Base-by-base conservation (phyloP, 2,888 invertebrate genomes). In the Rhagonycha lutea region DNA sequence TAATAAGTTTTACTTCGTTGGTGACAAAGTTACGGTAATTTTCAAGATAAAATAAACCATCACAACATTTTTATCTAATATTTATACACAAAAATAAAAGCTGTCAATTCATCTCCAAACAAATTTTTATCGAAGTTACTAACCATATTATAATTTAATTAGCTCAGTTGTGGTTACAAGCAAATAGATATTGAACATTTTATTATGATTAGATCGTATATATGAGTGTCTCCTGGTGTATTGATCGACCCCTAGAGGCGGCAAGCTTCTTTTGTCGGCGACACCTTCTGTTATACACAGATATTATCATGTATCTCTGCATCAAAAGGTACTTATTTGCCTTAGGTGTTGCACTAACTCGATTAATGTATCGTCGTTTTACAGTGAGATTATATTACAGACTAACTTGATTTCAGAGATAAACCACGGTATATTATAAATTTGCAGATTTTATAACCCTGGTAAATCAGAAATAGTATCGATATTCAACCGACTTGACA, bases 231-330 rank as follows among this genome's bases (percentile, higher is more conserved):
- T 79, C 75, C 77, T 78, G 77, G 73, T 72, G 77, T 81, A 81
- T 81, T 80, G 81, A 81, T 82, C 81, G 77, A 76, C 74, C 75
- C 77, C 77, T 81, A 74, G 77, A 73, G 78, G 79, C 79, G 79
- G 77, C 78, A 80, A 73, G 80, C 73, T 80, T 80, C 80, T 81
- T 81, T 80, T 81, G 80, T 79, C 79, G 79, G 77, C 67, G 72
- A 77, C 75, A 77, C 77, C 73, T 78, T 71, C 70, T 73, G 68
- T 73, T 65, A 73, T 68, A 71, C 70, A 73, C 72, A 73, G 78
- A 79, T 75, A 65, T 77, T 67, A 77, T 75, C 67, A 32, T 70
- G 73, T 75, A 71, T 70, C 63, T 63, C 47, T 69, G 23, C 69
- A 73, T 73, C 73, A 76, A 74, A 74, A 69, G 70, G 72, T 29